Percentiles rank a stretch among this genome's conserved stretches.
Evolutionary conservation across 2,113 vertebrate genomes (phyloP).

Genomic region (Nymphicus hollandicus): DNA sequence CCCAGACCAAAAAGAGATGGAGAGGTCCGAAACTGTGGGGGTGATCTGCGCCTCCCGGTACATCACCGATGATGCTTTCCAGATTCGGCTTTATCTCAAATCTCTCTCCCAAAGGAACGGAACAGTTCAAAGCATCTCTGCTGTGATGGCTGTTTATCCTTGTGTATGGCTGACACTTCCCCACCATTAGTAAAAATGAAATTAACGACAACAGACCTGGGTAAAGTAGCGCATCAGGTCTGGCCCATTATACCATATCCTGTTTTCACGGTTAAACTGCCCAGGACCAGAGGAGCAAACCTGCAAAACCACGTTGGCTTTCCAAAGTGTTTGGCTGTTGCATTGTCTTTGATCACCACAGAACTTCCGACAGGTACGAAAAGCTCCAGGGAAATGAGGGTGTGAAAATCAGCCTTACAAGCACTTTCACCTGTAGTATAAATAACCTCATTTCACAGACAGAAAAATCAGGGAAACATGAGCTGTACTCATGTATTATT

Average conservation of each 20-base stretch:
- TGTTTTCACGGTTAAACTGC: neutral
- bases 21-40: neutral
- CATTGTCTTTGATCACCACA: fast-evolving
- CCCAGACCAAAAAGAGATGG: neutral
- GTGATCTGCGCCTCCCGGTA: neutral
- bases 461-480: neutral
- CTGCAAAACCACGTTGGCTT: fast-evolving
- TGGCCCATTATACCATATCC: neutral
- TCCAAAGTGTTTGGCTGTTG: neutral
- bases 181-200: neutral
- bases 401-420: neutral
- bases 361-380: neutral
- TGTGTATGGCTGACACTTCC: neutral
- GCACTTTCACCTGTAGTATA: neutral
- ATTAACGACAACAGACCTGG: neutral
- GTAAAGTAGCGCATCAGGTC: neutral
- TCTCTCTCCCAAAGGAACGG: neutral
- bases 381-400: fast-evolving
- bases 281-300: neutral
- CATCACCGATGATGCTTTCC: constrained; percentile 24
- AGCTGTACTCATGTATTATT: neutral
- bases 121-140: constrained; percentile 38
- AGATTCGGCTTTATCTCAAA: constrained; percentile 33
- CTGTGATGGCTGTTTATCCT: neutral
- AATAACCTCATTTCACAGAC: neutral